Conservation (phyloP, 2,888 invertebrate species). For the Bellardia pandia region DNA sequence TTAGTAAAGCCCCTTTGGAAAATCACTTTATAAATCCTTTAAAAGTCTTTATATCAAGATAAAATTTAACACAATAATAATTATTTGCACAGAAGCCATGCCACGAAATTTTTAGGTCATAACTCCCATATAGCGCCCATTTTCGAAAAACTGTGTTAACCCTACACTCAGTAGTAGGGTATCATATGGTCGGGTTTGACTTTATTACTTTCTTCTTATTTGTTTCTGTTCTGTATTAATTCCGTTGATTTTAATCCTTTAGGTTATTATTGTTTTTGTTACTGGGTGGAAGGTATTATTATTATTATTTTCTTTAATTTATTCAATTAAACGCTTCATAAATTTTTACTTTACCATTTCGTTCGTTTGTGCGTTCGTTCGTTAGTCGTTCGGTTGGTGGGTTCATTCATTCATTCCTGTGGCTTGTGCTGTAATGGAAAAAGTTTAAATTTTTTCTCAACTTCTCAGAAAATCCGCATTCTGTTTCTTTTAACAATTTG, state of each 20-base stretch:
- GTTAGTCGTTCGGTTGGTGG: not conserved
- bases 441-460: constrained; percentile 76
- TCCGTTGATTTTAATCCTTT: constrained; percentile 65
- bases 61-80: too few species aligned
- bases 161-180: too few species aligned
- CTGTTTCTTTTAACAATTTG: constrained; percentile 28
- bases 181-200: too few species aligned
- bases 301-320: constrained; percentile 82
- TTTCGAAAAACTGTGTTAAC: too few species aligned
- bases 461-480: constrained; percentile 2
- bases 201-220: not conserved
- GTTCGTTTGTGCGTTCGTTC: not conserved
- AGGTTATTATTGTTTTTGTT: constrained; percentile 55
- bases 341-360: constrained; percentile 80
- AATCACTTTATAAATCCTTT: too few species aligned
- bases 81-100: too few species aligned
- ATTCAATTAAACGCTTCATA: constrained; percentile 83
- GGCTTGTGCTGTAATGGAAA: constrained; percentile 79
- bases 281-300: constrained; percentile 58
- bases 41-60: too few species aligned
- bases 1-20: too few species aligned
- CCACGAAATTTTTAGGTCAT: too few species aligned
- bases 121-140: too few species aligned
- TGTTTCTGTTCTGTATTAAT: constrained; percentile 48
- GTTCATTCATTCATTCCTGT: constrained; percentile 78